phyloP scores from a whole-genome alignment of 2,888 invertebrate species.

The Eupithecia inturbata region DNA sequence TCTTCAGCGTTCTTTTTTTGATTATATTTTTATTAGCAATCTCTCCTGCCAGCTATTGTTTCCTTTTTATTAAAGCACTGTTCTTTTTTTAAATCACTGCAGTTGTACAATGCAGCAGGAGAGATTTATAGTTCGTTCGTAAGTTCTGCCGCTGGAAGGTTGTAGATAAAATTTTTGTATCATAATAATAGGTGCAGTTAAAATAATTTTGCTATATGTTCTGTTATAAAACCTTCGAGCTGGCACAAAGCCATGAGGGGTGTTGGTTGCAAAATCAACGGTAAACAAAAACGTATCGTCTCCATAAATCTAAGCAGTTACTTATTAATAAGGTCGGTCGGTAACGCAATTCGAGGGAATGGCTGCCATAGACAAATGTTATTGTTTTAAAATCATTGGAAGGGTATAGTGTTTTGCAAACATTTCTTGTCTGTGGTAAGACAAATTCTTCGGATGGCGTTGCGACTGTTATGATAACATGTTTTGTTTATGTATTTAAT shows the following conservation, averaged over 20 bases:
- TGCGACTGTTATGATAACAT: slow-evolving; percentile 79
- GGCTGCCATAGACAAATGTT: slow-evolving; percentile 57
- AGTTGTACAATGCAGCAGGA: slow-evolving; percentile 53
- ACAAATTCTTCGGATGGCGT: slow-evolving; percentile 81
- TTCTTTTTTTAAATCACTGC: slow-evolving; percentile 13
- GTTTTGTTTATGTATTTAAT: slow-evolving; percentile 80
- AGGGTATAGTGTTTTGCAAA: slow-evolving; percentile 79
- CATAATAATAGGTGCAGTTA: slow-evolving; percentile 46
- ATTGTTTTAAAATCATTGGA: slow-evolving; percentile 73
- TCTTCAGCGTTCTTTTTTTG: slow-evolving; percentile 40
- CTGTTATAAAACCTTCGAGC: slow-evolving; percentile 76
- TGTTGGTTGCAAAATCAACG: slow-evolving; percentile 80
- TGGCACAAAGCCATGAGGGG: slow-evolving; percentile 82
- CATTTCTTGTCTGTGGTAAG: slow-evolving; percentile 71
- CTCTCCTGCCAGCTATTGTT: slow-evolving; percentile 39
- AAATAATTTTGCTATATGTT: slow-evolving; percentile 58
- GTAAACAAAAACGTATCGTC: slow-evolving; percentile 81
- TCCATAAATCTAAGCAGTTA: slow-evolving; percentile 73
- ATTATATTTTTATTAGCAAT: slow-evolving; percentile 27
- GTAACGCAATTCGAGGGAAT: slow-evolving; percentile 68
- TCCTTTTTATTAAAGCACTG: slow-evolving; percentile 18
- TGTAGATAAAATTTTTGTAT: slow-evolving; percentile 55
- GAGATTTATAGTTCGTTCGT: slow-evolving; percentile 70
- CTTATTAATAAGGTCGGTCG: slow-evolving; percentile 66
- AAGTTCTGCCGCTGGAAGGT: slow-evolving; percentile 80